phyloP scores from a whole-genome alignment of 2,113 vertebrate species.

The Lanius collurio region DNA sequence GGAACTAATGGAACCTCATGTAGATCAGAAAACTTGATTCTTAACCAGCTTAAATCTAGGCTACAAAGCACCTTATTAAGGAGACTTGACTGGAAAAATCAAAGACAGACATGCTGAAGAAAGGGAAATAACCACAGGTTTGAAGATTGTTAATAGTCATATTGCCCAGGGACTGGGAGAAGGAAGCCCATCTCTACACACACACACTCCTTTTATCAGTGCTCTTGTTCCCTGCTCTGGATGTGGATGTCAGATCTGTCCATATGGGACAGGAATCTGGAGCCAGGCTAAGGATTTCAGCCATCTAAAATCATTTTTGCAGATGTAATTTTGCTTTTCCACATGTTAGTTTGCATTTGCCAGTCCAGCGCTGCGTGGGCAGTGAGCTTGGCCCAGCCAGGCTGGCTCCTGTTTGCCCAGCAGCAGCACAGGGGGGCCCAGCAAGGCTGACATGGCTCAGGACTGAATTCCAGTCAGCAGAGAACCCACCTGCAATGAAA shows the following conservation, averaged over 20 bases:
- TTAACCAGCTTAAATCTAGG: not conserved
- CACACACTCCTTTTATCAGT: not conserved
- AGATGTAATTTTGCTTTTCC: not conserved
- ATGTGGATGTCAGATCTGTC: not conserved
- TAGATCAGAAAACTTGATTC: not conserved
- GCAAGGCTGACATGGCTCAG: not conserved
- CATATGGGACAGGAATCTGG: not conserved
- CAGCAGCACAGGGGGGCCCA: not conserved
- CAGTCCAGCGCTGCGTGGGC: not conserved
- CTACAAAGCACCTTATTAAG: not conserved
- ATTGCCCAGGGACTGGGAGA: not conserved
- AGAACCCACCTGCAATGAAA: not conserved
- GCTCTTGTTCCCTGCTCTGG: not conserved
- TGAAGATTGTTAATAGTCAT: not conserved
- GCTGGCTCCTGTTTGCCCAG: not conserved
- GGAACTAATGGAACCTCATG: not conserved
- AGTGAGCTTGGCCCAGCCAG: not conserved
- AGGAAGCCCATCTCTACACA: not conserved
- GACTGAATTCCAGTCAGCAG: not conserved
- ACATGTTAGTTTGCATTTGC: not conserved
- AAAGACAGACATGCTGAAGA: not conserved
- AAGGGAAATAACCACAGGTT: not conserved
- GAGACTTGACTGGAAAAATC: not conserved
- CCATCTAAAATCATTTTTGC: not conserved
- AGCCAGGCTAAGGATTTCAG: not conserved